Evolutionary conservation across 1,140 invertebrate genomes (phyloP).

Genomic region (Zaprionus camerounensis): DNA sequence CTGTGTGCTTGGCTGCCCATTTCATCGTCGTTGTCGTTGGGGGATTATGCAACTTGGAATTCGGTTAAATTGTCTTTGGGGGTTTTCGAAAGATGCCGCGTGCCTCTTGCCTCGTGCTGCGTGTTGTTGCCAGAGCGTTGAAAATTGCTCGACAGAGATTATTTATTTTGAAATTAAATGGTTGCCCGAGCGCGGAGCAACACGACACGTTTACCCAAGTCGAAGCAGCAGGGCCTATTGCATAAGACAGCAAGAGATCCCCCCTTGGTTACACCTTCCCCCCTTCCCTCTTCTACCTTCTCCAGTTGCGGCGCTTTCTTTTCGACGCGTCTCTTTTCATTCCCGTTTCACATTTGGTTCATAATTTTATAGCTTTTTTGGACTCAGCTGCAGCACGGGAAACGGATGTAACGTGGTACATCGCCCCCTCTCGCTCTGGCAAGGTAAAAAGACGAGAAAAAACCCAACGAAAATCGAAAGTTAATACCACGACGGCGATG

Average conservation of each 20-base stretch:
- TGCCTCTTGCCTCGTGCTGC: conserved; percentile 24
- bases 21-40: conserved; percentile 30
- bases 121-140: conserved; percentile 56
- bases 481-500: conserved; percentile 68
- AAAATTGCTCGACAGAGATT: conserved; percentile 65
- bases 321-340: conserved; percentile 45
- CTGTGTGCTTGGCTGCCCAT: conserved; percentile 35
- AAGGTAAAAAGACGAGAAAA: conserved; percentile 14
- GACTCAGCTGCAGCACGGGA: conserved; percentile 63
- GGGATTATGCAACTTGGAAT: conserved; percentile 53
- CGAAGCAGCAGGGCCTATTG: conserved; percentile 60
- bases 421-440: background rate
- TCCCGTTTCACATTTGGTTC: conserved; percentile 66
- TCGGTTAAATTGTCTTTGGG: conserved; percentile 30
- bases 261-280: background rate
- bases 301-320: conserved; percentile 62
- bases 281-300: background rate
- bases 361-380: conserved; percentile 71
- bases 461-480: conserved; percentile 76
- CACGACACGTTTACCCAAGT: conserved; percentile 39
- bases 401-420: conserved; percentile 67
- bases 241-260: conserved; percentile 52
- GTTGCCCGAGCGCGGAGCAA: conserved; percentile 68
- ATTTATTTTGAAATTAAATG: conserved; percentile 77
- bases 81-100: conserved; percentile 54